Conservation (phyloP, 2,888 invertebrate genomes). For the Eristalis tenax region DNA sequence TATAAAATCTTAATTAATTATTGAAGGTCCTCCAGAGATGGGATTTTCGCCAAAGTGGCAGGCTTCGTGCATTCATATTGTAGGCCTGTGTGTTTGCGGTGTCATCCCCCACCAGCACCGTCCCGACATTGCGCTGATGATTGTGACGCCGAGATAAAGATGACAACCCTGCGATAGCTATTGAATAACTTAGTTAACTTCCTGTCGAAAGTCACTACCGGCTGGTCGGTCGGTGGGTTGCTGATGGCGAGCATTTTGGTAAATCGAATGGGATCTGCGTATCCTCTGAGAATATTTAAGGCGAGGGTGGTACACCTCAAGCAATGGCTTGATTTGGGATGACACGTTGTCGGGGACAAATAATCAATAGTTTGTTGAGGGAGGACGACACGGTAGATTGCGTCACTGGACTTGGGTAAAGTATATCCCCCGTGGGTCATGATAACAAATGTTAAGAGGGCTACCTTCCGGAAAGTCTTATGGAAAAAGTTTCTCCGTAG, state of each 20-base stretch:
- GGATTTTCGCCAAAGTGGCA: conserved; percentile 33
- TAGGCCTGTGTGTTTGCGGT: not conserved
- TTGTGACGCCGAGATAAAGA: conserved; percentile 19
- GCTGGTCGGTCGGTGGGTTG: not conserved
- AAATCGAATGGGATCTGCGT: conserved; percentile 47
- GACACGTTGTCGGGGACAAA: conserved; percentile 48
- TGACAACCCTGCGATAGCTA: conserved; percentile 45
- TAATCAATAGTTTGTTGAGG: conserved; percentile 49
- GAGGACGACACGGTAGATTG: conserved; percentile 8
- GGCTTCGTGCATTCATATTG: not conserved
- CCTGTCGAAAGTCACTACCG: conserved; percentile 49
- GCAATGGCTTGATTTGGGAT: conserved; percentile 55
- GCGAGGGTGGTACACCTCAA: conserved; percentile 1
- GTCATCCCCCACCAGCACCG: conserved; percentile 32
- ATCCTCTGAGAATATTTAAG: conserved; percentile 34
- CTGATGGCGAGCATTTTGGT: conserved; percentile 18
- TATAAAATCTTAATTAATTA: conserved; percentile 67
- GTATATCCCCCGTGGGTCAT: conserved; percentile 8
- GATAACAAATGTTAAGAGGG: conserved; percentile 15
- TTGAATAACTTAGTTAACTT: conserved; percentile 61
- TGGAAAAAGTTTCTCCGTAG: conserved; percentile 11
- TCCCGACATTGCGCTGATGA: not conserved
- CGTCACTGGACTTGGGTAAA: conserved; percentile 1
- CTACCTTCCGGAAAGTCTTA: not conserved
- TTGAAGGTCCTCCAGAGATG: conserved; percentile 54